These are phyloP conservation scores for Anhinga rufa DNA, from an alignment of 2,113 vertebrate genomes.

Conservation along the genomic window DNA sequence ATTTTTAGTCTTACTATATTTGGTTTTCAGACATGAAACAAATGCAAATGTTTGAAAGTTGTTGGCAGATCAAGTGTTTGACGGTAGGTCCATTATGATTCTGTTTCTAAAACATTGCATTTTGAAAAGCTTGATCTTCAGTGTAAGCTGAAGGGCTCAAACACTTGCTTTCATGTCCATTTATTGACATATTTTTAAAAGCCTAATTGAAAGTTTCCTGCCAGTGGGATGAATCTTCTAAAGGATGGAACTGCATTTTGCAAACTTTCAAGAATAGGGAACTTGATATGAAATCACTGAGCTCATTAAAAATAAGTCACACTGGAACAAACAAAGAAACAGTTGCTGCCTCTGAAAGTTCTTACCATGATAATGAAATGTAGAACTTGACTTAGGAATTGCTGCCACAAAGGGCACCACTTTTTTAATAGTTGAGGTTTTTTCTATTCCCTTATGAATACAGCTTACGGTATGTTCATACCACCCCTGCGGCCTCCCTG, in stretches of 20 bases:
- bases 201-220: not conserved
- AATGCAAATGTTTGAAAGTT: conserved; percentile 22
- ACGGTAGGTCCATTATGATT: not conserved
- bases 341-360: not conserved
- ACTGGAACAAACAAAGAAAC: not conserved
- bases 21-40: not conserved
- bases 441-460: not conserved
- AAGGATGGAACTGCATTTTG: not conserved
- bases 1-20: not conserved
- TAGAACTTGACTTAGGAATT: not conserved
- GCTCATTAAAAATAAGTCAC: not conserved
- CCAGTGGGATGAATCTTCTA: not conserved
- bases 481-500: not conserved
- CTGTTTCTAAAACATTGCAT: not conserved
- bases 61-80: not conserved
- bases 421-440: not conserved
- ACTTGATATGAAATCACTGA: not conserved
- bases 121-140: not conserved
- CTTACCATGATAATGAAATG: not conserved
- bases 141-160: not conserved
- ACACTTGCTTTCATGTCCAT: not conserved
- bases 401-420: not conserved
- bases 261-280: not conserved
- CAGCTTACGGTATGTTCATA: not conserved
- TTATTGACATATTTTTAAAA: not conserved